These are phyloP conservation scores for Aplocera efformata DNA, from an alignment of 2,888 invertebrate genomes.

Conservation along the genomic window DNA sequence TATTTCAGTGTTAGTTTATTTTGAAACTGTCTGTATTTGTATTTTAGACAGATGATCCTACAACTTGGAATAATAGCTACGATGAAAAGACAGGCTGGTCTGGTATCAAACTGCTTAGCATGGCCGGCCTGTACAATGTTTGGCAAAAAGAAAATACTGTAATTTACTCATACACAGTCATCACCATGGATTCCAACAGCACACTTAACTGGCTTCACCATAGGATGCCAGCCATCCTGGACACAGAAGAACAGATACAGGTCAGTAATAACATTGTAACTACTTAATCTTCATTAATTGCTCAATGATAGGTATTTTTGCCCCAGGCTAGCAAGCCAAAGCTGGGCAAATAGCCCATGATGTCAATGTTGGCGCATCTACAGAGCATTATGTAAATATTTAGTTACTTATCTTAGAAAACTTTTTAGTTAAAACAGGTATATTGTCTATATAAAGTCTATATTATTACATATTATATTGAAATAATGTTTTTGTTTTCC, in stretches of 20 bases:
- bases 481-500: slow-evolving; percentile 32
- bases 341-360: too few species aligned
- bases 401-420: too few species aligned
- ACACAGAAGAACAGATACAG: slow-evolving; percentile 82
- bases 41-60: slow-evolving; percentile 73
- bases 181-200: slow-evolving; percentile 87
- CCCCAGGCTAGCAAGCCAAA: too few species aligned
- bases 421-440: too few species aligned
- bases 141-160: slow-evolving; percentile 82
- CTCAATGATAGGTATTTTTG: background rate
- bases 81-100: slow-evolving; percentile 78
- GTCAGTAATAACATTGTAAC: slow-evolving; percentile 38
- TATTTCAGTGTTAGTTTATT: too few species aligned
- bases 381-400: too few species aligned
- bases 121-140: slow-evolving; percentile 88
- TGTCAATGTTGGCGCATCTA: too few species aligned
- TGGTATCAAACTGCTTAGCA: slow-evolving; percentile 83
- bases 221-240: slow-evolving; percentile 89
- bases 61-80: slow-evolving; percentile 75
- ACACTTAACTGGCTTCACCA: slow-evolving; percentile 87
- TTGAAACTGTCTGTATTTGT: background rate
- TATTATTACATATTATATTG: too few species aligned
- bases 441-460: too few species aligned
- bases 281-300: too few species aligned
- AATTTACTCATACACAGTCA: slow-evolving; percentile 87